phyloP scores from a whole-genome alignment of 2,113 vertebrate species.

The Copsychus sechellarum region DNA sequence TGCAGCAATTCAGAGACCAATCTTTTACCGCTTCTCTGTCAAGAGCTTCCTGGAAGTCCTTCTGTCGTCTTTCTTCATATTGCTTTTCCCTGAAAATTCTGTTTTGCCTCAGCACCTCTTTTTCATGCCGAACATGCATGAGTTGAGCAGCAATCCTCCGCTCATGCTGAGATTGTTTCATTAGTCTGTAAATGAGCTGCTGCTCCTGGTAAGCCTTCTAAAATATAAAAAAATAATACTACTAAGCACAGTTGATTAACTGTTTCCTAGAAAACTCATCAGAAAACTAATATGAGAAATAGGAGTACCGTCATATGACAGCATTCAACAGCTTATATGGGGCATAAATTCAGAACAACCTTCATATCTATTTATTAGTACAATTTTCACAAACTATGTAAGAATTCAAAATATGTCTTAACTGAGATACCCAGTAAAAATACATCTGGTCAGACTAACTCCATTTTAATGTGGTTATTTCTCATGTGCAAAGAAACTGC shows the following conservation, averaged over 20 bases:
- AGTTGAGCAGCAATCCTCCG: conserved; percentile 85
- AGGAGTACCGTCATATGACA: background rate
- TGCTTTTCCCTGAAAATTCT: conserved; percentile 89
- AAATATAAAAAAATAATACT: background rate
- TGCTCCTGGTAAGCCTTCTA: conserved; percentile 84
- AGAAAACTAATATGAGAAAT: background rate
- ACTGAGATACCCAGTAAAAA: background rate
- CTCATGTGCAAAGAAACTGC: background rate
- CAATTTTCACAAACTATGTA: background rate
- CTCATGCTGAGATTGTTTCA: conserved; percentile 89
- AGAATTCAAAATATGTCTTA: background rate
- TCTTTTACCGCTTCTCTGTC: conserved; percentile 85
- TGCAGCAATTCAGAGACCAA: background rate
- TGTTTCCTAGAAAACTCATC: background rate
- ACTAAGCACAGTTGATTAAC: background rate
- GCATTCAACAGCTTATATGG: background rate
- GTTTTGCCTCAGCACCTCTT: conserved; percentile 88
- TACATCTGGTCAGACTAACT: background rate
- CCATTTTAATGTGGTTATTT: background rate
- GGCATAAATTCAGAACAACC: background rate
- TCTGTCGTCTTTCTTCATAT: conserved; percentile 82
- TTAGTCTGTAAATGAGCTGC: conserved; percentile 85
- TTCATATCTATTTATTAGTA: background rate
- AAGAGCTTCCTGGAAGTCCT: conserved; percentile 87
- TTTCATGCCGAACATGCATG: conserved; percentile 86